Percentiles rank a stretch among this genome's conserved stretches.
phyloP scores from a whole-genome alignment of 37 sponge, comb jelly and placozoan species.

The Lycopodina hypogea region DNA sequence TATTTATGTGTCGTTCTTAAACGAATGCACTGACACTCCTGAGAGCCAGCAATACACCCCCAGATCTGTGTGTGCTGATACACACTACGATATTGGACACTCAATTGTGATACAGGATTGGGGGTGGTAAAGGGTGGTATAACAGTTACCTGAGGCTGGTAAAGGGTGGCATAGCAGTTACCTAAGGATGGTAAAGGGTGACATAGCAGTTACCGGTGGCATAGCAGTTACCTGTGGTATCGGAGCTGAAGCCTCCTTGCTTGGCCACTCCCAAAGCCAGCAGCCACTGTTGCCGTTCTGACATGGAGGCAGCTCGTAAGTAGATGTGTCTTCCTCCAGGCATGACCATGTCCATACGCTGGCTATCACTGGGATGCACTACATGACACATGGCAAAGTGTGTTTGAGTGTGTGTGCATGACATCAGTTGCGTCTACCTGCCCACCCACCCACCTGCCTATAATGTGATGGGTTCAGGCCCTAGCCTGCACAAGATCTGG shows the following conservation, averaged over 20 bases:
- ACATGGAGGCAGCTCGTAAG: conserved; percentile 61
- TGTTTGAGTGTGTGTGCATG: background rate
- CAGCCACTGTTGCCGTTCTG: conserved; percentile 88
- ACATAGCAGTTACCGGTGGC: no score
- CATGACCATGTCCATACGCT: conserved; percentile 61
- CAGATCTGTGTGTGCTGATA: no score
- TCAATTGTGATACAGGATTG: no score
- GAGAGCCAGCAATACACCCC: no score
- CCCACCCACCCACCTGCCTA: background rate
- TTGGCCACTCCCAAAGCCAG: conserved; percentile 78
- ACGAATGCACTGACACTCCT: no score
- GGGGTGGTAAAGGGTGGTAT: no score
- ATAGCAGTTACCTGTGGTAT: background rate
- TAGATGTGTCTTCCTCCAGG: conserved; percentile 66
- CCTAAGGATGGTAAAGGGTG: no score
- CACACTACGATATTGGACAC: no score
- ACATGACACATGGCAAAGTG: background rate
- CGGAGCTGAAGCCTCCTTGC: conserved; percentile 14
- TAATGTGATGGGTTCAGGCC: no score
- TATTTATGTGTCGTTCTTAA: no score
- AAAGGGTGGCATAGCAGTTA: no score
- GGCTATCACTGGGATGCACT: conserved; percentile 72
- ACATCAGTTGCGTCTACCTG: background rate
- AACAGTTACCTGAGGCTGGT: background rate
- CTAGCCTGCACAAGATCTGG: no score